These are phyloP conservation scores for Salvator merianae DNA, from an alignment of 2,113 vertebrate genomes.

Conservation along the genomic window DNA sequence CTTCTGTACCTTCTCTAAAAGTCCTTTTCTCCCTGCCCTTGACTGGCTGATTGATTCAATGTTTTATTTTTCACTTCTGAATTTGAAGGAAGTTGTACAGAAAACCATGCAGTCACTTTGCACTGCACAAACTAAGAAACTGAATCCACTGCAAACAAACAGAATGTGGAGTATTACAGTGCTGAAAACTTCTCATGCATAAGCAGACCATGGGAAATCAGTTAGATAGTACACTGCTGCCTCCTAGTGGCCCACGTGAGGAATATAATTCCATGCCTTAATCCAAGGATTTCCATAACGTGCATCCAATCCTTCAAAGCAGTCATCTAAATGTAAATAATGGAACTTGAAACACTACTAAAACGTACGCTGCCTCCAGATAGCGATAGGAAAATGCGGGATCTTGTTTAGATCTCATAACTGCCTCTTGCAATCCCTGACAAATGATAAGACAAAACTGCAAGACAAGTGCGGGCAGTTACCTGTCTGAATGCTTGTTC, in stretches of 20 bases:
- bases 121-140: neutral
- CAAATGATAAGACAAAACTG: too few species aligned
- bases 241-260: conserved; percentile 49
- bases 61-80: neutral
- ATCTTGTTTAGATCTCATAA: too few species aligned
- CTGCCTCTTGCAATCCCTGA: too few species aligned
- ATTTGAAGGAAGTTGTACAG: neutral
- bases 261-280: neutral
- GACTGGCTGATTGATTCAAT: neutral
- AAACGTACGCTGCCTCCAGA: too few species aligned
- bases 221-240: conserved; percentile 52
- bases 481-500: too few species aligned
- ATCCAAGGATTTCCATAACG: neutral
- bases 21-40: too few species aligned
- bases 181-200: neutral
- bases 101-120: too few species aligned
- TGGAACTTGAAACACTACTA: neutral
- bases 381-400: too few species aligned
- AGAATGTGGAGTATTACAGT: neutral
- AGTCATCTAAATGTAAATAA: neutral
- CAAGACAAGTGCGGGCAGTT: too few species aligned
- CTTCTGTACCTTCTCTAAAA: neutral
- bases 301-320: neutral
- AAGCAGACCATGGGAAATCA: neutral
- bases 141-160: neutral